Conservation (phyloP, 2,888 invertebrate genomes). For the Netelia melanura region DNA sequence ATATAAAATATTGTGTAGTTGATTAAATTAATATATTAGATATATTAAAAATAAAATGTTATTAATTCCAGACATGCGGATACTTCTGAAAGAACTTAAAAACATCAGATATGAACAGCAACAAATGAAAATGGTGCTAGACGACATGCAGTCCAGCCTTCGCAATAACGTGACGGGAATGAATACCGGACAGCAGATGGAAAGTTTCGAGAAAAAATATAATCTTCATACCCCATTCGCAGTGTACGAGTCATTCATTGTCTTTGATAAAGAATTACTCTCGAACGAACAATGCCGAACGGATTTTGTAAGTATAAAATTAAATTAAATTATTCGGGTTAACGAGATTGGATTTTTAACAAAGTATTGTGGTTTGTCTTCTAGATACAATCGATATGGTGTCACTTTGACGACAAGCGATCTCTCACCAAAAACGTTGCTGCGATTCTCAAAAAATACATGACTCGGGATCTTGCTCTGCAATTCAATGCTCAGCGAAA, state of each 20-base stretch:
- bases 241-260: conserved; percentile 1
- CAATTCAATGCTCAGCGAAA: conserved; percentile 38
- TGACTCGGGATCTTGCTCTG: conserved; percentile 27
- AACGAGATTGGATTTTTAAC: conserved; percentile 8
- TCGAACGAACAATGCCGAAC: conserved; percentile 13
- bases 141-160: conserved; percentile 6
- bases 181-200: not conserved
- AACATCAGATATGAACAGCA: conserved; percentile 18
- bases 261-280: conserved; percentile 14
- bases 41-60: conserved; percentile 7
- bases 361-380: not conserved
- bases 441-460: conserved; percentile 6
- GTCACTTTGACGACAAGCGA: conserved; percentile 1
- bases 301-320: conserved; percentile 27
- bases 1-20: not conserved
- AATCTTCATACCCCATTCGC: conserved; percentile 12
- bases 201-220: conserved; percentile 23
- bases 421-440: conserved; percentile 33
- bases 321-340: not conserved
- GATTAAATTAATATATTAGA: not conserved
- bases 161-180: conserved; percentile 6
- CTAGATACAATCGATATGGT: conserved; percentile 13
- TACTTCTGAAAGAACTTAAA: conserved; percentile 8
- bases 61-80: conserved; percentile 5
- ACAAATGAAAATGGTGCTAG: conserved; percentile 4